Conservation (phyloP, 2,888 invertebrate genomes). For the Heliconius aoede region DNA sequence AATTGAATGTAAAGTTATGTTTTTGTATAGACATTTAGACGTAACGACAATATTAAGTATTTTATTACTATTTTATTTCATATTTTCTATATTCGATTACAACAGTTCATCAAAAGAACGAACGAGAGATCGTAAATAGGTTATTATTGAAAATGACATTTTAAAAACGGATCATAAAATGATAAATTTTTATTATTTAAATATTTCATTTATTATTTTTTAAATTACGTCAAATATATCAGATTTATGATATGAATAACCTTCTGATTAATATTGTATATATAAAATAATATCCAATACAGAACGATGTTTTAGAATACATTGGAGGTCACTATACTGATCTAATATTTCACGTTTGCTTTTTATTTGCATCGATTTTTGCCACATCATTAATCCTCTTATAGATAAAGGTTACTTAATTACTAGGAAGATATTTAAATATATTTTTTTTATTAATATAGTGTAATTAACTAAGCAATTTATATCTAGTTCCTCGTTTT, state of each 20-base stretch:
- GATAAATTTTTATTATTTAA: neutral
- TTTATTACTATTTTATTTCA: neutral
- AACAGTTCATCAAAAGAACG: neutral
- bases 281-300: constrained; percentile 24
- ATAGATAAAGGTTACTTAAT: constrained; percentile 32
- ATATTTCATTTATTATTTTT: neutral
- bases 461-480: neutral
- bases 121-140: neutral
- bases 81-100: neutral
- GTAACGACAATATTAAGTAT: no score
- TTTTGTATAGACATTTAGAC: no score
- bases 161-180: neutral
- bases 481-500: neutral
- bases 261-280: constrained; percentile 32
- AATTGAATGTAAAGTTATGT: no score
- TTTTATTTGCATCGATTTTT: constrained; percentile 17
- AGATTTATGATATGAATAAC: constrained; percentile 28
- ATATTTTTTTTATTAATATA: constrained; percentile 9
- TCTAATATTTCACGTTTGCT: constrained; percentile 27
- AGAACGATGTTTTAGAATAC: constrained; percentile 25
- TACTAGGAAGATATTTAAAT: constrained; percentile 17
- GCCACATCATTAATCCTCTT: constrained; percentile 24
- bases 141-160: neutral
- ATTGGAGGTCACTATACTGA: constrained; percentile 31
- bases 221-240: constrained; percentile 17